Percentiles rank a stretch among this genome's conserved stretches.
phyloP scores from a whole-genome alignment of 2,888 invertebrate genomes.

The Pilophorus perplexus region DNA sequence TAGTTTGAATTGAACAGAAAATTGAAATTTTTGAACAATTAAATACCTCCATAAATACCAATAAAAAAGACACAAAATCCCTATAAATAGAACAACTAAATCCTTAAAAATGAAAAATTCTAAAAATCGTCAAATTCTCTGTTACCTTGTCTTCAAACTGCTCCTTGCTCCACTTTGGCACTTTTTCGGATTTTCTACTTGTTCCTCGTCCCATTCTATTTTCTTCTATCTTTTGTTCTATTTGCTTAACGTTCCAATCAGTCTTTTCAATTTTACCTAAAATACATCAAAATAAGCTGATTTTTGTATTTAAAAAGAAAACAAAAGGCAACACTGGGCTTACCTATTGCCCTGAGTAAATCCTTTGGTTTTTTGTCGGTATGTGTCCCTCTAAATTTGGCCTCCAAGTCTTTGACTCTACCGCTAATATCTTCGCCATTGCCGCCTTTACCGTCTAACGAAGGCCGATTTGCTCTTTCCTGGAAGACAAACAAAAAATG shows the following conservation, averaged over 20 bases:
- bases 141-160: conserved; percentile 58
- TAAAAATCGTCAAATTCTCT: too few relatives aligned
- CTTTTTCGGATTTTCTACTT: conserved; percentile 63
- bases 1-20: conserved; percentile 1
- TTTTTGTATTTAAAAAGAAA: background rate
- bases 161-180: conserved; percentile 88
- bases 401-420: conserved; percentile 71
- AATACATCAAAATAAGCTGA: conserved; percentile 29
- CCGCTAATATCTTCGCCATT: conserved; percentile 62
- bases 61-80: too few relatives aligned
- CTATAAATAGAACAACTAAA: too few relatives aligned
- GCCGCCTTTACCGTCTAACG: conserved; percentile 52
- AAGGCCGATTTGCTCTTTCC: conserved; percentile 55
- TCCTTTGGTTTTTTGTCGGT: conserved; percentile 79
- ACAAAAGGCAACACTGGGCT: conserved; percentile 34
- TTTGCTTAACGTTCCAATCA: conserved; percentile 89
- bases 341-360: conserved; percentile 75
- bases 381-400: conserved; percentile 66
- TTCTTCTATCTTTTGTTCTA: conserved; percentile 83
- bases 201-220: conserved; percentile 66
- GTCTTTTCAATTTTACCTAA: conserved; percentile 76
- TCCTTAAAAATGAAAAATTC: too few relatives aligned
- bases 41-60: background rate
- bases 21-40: background rate
- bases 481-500: conserved; percentile 45